phyloP scores from a whole-genome alignment of 2,888 invertebrate species.

The Tenthredo distinguenda region DNA sequence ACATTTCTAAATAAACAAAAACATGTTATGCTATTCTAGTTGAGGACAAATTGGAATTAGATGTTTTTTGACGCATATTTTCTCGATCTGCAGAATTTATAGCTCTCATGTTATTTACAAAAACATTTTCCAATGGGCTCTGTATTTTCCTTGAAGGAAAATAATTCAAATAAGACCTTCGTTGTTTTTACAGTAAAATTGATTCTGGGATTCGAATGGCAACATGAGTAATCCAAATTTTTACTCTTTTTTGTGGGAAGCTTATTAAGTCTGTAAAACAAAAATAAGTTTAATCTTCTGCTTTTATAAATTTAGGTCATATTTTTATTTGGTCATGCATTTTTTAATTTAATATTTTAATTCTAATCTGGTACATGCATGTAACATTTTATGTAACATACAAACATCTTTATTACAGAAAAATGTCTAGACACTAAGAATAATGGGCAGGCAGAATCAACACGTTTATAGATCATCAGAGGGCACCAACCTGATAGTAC shows the following conservation, averaged over 20 bases:
- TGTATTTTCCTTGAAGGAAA: neutral
- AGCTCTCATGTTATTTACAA: neutral
- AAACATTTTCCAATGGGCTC: neutral
- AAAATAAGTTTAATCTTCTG: neutral
- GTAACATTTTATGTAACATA: constrained; percentile 57
- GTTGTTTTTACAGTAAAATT: neutral
- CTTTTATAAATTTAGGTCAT: neutral
- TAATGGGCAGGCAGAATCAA: constrained; percentile 77
- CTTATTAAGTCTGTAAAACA: neutral
- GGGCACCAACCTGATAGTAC: constrained; percentile 73
- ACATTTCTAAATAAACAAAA: neutral
- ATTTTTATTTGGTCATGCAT: constrained; percentile 33
- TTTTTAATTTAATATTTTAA: constrained; percentile 39
- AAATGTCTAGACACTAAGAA: constrained; percentile 76
- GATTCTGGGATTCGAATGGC: neutral
- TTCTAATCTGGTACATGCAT: constrained; percentile 51
- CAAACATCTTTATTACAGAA: constrained; percentile 76
- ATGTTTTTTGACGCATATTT: neutral
- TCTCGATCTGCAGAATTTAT: neutral
- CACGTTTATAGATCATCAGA: constrained; percentile 76
- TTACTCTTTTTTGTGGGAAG: neutral
- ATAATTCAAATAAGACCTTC: neutral
- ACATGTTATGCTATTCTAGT: neutral
- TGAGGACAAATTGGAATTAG: neutral
- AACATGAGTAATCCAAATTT: neutral